These are phyloP conservation scores for Laticauda laticaudata DNA, from an alignment of 2,113 vertebrate genomes.

Conservation along the genomic window DNA sequence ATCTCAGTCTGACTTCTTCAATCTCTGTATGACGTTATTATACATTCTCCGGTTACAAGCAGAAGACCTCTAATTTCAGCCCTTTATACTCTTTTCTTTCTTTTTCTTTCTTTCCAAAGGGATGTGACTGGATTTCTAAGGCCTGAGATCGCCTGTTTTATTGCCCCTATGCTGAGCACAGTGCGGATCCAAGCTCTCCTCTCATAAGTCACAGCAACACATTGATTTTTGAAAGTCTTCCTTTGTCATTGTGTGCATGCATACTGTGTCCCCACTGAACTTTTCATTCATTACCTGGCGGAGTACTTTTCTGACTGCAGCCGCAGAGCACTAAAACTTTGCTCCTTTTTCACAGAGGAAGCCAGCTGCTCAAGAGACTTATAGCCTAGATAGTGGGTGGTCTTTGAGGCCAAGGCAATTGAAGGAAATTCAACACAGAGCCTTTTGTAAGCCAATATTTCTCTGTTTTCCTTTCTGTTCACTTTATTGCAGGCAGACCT, in stretches of 20 bases:
- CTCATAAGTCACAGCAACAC: not conserved
- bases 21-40: constrained; percentile 4
- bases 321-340: not conserved
- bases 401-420: constrained; percentile 7
- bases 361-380: not conserved
- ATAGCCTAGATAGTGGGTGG: constrained; percentile 20
- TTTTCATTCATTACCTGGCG: constrained; percentile 22
- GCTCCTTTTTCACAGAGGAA: constrained; percentile 17
- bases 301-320: constrained; percentile 17
- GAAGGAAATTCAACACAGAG: constrained; percentile 10
- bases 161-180: constrained; percentile 3
- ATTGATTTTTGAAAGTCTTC: constrained; percentile 7
- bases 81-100: not conserved
- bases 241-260: not conserved
- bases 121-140: constrained; percentile 6
- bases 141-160: not conserved
- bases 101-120: not conserved
- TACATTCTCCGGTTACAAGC: not conserved
- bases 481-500: not conserved
- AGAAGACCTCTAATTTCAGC: constrained; percentile 9
- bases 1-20: not conserved
- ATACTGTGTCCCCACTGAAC: constrained; percentile 26
- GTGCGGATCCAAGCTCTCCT: not conserved
- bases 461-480: not conserved
- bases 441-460: not conserved